Base-by-base conservation (phyloP, 2,888 invertebrate genomes). In the Halictus ligatus region DNA sequence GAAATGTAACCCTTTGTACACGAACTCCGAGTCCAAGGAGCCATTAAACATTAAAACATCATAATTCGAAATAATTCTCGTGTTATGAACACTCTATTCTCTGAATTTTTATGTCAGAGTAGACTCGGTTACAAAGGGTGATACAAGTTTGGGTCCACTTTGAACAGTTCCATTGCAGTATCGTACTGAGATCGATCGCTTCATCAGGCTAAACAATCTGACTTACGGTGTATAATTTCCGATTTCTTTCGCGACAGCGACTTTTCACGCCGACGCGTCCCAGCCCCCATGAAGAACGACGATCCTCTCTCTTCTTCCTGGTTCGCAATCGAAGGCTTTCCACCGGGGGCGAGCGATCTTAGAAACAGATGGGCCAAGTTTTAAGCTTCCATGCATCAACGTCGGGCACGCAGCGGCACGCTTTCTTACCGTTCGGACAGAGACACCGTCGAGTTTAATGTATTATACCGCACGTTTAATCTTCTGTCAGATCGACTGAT, bases 301-400 rank as follows among this genome's bases (percentile, higher is more conserved):
- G 60, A 67, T 18, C 12, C 21, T 29, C 46, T 29, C 40, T 60
- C 43, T n/a, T 75, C 72, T 46, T 50, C 18, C 2, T 54, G 60
- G 48, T n/a, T 74, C 77, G 25, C 64, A 46, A 77, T 77, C 77
- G 74, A 74, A 75, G 21, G 7, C 60, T 67, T 81, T 25, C 18
- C 79, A 48, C 79, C n/a, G n/a, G 25, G 25, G 25, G 60, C 18
- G 35, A 43, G 46, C 54, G 67, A 81, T 73, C 60, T 73, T 60
- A 72, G 5, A 60, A 83, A 73, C 83, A 64, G 77, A 81, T 82
- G 77, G 74, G 40, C 67, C 40, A 82, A 84, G 77, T 82, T 84
- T 78, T 75, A 82, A 84, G 78, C 78, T 29, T 43, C 48, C 78
- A 50, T 84, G 78, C 54, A 72, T 83, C 78, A 84, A 84, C 48